These are phyloP conservation scores for Neotoxoptera formosana DNA, from an alignment of 1,140 invertebrate genomes.

Conservation along the genomic window DNA sequence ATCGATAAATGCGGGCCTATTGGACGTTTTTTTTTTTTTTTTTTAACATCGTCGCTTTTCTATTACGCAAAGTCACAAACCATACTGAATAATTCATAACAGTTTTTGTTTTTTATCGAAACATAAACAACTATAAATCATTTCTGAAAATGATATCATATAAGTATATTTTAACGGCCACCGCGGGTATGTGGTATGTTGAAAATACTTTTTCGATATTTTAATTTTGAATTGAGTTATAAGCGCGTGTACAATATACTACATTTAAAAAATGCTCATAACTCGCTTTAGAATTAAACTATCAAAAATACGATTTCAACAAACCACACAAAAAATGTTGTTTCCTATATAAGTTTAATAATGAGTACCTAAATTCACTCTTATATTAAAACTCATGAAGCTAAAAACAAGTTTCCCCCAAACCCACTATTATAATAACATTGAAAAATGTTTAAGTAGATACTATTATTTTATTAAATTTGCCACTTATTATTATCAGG, in stretches of 20 bases:
- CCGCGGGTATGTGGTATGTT: not conserved
- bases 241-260: not conserved
- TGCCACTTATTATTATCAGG: not conserved
- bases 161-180: not conserved
- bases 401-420: not conserved
- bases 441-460: too few relatives aligned
- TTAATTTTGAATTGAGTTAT: not conserved
- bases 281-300: not conserved
- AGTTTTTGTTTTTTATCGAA: slow-evolving; percentile 1
- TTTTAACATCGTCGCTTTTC: not conserved
- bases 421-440: too few relatives aligned
- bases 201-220: not conserved
- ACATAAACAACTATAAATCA: slow-evolving; percentile 39
- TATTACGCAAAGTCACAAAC: not conserved
- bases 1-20: slow-evolving; percentile 41
- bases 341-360: not conserved
- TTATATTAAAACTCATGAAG: not conserved
- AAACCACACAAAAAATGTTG: not conserved
- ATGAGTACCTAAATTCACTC: not conserved
- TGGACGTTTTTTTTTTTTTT: not conserved
- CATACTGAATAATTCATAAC: slow-evolving; percentile 38
- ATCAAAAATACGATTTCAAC: not conserved
- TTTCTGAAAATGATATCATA: not conserved
- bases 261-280: not conserved
- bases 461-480: not conserved